Base-by-base conservation (phyloP, 30 jellyfish, hydroid and myxozoan genomes). In the Pelagia noctiluca region DNA sequence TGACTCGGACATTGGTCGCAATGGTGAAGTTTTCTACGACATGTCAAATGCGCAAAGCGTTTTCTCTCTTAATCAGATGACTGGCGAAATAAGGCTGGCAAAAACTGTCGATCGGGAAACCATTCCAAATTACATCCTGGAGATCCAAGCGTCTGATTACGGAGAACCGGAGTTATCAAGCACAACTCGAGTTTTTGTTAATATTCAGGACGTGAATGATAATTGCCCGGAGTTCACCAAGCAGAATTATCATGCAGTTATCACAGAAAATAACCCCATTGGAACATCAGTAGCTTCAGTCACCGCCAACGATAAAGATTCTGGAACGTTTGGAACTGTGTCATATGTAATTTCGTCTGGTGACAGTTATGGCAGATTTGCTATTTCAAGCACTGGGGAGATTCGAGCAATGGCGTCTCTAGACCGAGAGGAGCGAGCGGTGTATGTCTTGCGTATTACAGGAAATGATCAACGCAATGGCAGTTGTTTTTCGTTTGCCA, bases 1-100 rank as follows among this genome's bases (percentile, higher is more conserved):
- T 10, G 98, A 93, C 63, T 35, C 34, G 1, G 98, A 93, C 70
- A 22, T 54, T 11, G 96, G 96, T 23, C 79, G 75, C 21, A 81
- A 87, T 82, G 89, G 92, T 4, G 85, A 80, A 26, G 75, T 92
- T 3, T 34, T 38, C 31, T 92, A 85, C 64, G 61, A 63, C 32
- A 76, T 92, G 13, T 18, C 53, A 33, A 65, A 65, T 32, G 76
- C 29, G 2, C 81, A 70, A 33, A 66, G 73, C 32, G 35, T 36
- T 36, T 88, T 88, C 72, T 79, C 63, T 8, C 35, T 88, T 32
- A 91, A 88, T 35, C 67, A 61, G 50, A 29, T 72, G 28, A 88
- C 86, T 35, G 97, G 97, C 18, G 82, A 26, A 8, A 47, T 88
- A 50, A 26, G 82, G 16, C 31, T 65, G 7, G 3, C 84, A 23